Base-by-base conservation (phyloP, 2,797 vertebrate species). In the Danio tinwini region DNA sequence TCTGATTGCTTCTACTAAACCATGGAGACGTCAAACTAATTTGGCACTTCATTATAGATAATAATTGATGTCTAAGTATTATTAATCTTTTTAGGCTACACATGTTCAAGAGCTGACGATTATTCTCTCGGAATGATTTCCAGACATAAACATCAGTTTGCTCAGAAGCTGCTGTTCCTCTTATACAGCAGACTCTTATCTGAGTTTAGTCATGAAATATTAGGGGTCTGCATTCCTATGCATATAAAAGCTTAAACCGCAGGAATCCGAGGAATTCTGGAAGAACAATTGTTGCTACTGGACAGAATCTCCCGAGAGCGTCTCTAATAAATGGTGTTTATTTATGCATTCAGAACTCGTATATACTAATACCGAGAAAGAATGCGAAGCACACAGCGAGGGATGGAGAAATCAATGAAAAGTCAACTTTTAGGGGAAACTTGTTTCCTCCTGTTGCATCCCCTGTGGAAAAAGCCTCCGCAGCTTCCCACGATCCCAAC, bases 241-340 rank as follows among this genome's bases (percentile, higher is more conserved):
- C 82, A 85, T 85, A 86, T 81, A 87, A 69, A 91, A 91, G 69
- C 63, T 72, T 87, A 91, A 73, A 84, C 91, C 90, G 81, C 91
- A 90, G 86, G 91, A 91, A 93, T 93, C 40, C 65, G n/a, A 80
- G 69, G 90, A 92, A 93, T 91, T 88, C 84, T 14, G 76, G 82
- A 85, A 85, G 89, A 91, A 91, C 88, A 90, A 87, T 91, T 87
- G 87, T 84, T 82, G 87, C 87, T 89, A 87, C 86, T 89, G 87
- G 77, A 87, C 84, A 87, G 81, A 81, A 88, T 89, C 82, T 63
- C 50, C 42, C n/a, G 29, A 13, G 47, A 77, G 81, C 78, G 58
- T 58, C 84, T 87, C 74, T 84, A 81, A 82, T 69, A 85, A 86
- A 87, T 69, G 63, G 63, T 90, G 70, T 19, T 76, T 81, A 29